phyloP scores from a whole-genome alignment of 2,113 vertebrate genomes.

The Nesogale talazaci region DNA sequence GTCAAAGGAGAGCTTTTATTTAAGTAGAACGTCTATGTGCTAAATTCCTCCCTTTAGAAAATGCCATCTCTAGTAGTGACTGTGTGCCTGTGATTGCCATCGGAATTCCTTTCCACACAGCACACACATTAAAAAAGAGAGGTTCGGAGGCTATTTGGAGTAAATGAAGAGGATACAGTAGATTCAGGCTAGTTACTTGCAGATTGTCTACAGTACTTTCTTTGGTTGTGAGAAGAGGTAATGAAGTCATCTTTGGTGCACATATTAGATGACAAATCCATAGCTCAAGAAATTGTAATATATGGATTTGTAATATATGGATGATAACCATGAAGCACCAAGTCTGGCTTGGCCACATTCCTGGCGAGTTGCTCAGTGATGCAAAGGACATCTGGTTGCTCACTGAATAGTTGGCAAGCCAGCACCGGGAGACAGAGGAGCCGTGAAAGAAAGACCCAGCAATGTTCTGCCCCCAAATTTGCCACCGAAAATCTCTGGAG shows the following conservation, averaged over 20 bases:
- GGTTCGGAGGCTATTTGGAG: background rate
- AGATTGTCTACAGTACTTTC: background rate
- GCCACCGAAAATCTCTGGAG: background rate
- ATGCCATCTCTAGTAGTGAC: background rate
- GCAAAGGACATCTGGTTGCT: background rate
- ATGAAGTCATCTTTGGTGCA: background rate
- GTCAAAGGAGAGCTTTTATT: background rate
- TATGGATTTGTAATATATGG: background rate
- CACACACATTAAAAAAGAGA: background rate
- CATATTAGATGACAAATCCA: background rate
- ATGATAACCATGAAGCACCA: background rate
- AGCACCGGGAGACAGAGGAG: background rate
- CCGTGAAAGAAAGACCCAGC: background rate
- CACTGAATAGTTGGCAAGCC: background rate
- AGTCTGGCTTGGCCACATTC: background rate
- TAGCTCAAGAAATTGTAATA: constrained; percentile 2
- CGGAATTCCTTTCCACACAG: background rate
- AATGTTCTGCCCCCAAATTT: background rate
- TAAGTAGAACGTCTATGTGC: background rate
- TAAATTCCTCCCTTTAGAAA: constrained; percentile 5
- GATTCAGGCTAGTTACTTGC: background rate
- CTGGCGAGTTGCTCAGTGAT: background rate
- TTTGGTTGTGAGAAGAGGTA: background rate
- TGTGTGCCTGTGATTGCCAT: background rate
- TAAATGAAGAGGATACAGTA: background rate